Conservation (phyloP, 1,140 invertebrate genomes). For the Telenomus remus region DNA sequence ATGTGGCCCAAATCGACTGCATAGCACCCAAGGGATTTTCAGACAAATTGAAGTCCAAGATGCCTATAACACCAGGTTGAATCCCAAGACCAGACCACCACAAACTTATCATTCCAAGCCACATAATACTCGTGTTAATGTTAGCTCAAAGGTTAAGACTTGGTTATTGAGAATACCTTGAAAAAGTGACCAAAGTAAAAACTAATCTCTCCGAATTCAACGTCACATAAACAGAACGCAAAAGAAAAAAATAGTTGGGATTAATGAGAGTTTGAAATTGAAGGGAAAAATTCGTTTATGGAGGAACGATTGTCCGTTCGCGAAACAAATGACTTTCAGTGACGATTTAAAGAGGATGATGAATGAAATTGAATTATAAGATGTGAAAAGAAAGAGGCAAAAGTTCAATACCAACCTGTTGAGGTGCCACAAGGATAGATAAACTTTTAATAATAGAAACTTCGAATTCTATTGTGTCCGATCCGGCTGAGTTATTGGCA, state of each 20-base stretch:
- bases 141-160: neutral
- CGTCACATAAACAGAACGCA: no score
- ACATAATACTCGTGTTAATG: conserved; percentile 5
- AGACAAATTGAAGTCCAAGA: conserved; percentile 37
- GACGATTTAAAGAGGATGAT: no score
- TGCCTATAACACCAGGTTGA: conserved; percentile 26
- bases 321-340: no score
- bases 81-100: conserved; percentile 7
- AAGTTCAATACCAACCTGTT: conserved; percentile 74
- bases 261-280: no score
- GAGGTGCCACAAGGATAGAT: conserved; percentile 71
- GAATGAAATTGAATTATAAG: conserved; percentile 8
- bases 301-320: neutral
- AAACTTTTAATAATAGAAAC: conserved; percentile 79
- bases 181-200: neutral
- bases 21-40: conserved; percentile 23
- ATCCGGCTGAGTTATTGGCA: conserved; percentile 90
- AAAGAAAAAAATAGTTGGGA: no score
- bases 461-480: conserved; percentile 88
- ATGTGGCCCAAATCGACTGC: conserved; percentile 33
- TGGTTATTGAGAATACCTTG: no score
- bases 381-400: conserved; percentile 2
- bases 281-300: no score
- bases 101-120: conserved; percentile 20
- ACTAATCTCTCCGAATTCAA: no score